Conservation (phyloP, 2,113 vertebrate species). For the Eretmochelys imbricata region DNA sequence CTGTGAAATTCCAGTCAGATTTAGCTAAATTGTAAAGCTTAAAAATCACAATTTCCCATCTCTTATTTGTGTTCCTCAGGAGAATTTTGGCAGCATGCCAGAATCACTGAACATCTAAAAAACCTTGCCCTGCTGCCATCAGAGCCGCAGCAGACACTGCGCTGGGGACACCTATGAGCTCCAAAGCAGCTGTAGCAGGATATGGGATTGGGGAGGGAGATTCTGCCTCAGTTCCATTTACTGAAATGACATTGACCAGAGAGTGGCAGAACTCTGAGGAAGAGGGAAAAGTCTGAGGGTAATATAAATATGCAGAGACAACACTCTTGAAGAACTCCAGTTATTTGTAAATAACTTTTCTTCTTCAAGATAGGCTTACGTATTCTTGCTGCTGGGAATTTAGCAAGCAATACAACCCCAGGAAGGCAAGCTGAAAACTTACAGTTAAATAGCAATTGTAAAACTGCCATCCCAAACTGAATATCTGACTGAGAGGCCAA, state of each 20-base stretch:
- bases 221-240: neutral
- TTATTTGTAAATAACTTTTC: neutral
- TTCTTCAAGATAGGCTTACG: neutral
- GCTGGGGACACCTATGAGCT: neutral
- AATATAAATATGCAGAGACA: neutral
- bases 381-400: neutral
- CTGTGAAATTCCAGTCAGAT: neutral
- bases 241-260: neutral
- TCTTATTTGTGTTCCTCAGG: neutral
- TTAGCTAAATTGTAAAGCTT: neutral
- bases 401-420: neutral
- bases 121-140: neutral
- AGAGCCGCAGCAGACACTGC: neutral
- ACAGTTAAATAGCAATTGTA: neutral
- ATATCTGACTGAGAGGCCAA: neutral
- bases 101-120: neutral
- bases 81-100: neutral
- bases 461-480: neutral
- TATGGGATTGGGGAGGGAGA: neutral
- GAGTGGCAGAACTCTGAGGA: neutral
- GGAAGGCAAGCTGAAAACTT: neutral
- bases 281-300: neutral
- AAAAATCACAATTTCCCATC: neutral
- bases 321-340: neutral
- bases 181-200: neutral